Percentiles rank a stretch among this genome's conserved stretches.
These are phyloP conservation scores for Erpornis zantholeuca DNA, from an alignment of 2,113 vertebrate species.

Conservation along the genomic window DNA sequence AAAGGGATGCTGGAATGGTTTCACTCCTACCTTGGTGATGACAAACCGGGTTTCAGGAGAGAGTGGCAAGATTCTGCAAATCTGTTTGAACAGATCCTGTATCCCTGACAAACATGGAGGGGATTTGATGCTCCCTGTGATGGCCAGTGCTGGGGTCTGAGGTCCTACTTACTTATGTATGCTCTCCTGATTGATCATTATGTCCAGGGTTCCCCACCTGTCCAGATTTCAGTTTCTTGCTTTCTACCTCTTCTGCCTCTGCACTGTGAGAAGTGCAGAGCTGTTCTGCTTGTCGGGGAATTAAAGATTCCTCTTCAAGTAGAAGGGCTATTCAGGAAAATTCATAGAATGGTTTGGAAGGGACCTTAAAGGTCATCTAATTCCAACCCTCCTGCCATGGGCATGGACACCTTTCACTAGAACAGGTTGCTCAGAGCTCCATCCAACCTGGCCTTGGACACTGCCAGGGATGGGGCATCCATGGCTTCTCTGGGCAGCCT, in stretches of 20 bases:
- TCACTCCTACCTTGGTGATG: background rate
- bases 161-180: background rate
- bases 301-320: background rate
- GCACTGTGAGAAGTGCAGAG: background rate
- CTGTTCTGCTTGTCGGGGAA: background rate
- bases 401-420: background rate
- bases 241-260: background rate
- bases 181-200: background rate
- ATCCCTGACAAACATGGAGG: background rate
- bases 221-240: background rate
- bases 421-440: background rate
- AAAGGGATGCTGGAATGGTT: background rate
- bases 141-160: background rate
- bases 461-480: background rate
- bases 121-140: background rate
- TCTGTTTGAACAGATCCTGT: background rate
- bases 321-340: background rate
- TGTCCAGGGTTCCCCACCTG: background rate
- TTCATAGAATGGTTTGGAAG: background rate
- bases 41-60: background rate
- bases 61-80: background rate
- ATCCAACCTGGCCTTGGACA: background rate
- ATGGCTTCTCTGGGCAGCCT: background rate
- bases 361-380: background rate
- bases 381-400: background rate